Percentiles rank a stretch among this genome's conserved stretches.
Evolutionary conservation across 1,140 invertebrate species (phyloP).

Genomic region (Radopholus similis): DNA sequence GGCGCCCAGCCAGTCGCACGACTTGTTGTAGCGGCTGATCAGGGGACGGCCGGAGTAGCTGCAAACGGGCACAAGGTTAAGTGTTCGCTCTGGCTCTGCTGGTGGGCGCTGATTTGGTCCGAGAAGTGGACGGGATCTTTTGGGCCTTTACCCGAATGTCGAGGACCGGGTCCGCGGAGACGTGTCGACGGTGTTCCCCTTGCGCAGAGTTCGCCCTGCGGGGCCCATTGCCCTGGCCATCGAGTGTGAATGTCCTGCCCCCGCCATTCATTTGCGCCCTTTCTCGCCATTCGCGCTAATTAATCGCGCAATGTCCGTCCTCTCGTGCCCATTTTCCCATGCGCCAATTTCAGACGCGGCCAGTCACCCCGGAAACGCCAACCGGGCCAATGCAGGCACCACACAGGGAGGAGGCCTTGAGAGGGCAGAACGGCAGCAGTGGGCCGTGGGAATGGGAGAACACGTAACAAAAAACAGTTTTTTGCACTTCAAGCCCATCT

Average conservation of each 20-base stretch:
- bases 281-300: background rate
- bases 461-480: too few relatives aligned
- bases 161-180: background rate
- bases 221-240: constrained; percentile 8
- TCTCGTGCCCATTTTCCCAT: background rate
- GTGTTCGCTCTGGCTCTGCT: too few relatives aligned
- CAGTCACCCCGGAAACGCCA: background rate
- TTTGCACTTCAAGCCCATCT: too few relatives aligned
- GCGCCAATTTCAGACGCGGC: background rate
- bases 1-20: constrained; percentile 14
- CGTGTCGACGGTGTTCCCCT: constrained; percentile 6
- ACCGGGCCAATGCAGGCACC: background rate
- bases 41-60: background rate
- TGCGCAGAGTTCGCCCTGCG: constrained; percentile 5
- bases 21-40: constrained; percentile 11
- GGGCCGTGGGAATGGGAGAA: too few relatives aligned
- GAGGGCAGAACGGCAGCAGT: background rate
- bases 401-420: background rate
- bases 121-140: background rate
- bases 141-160: constrained; percentile 1
- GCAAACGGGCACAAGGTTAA: background rate
- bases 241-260: background rate
- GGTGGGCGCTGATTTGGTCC: too few relatives aligned
- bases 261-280: background rate
- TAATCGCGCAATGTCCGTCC: background rate